Percentiles rank a stretch among this genome's conserved stretches.
Evolutionary conservation across 2,888 invertebrate genomes (phyloP).

Genomic region (Norana najaformis): DNA sequence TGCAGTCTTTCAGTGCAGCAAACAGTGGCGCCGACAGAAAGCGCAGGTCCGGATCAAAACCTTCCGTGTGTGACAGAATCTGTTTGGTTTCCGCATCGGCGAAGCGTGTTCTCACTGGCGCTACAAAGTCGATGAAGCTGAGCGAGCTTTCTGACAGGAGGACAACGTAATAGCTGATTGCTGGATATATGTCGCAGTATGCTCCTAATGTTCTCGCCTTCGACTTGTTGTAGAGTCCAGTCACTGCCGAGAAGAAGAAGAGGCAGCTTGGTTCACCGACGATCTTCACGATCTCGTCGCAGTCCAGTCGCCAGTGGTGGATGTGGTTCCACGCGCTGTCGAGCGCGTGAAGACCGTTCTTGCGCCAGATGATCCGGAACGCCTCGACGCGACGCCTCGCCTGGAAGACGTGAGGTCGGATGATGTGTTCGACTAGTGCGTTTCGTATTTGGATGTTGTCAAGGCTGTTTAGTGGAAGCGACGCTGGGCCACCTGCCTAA

Average conservation of each 20-base stretch:
- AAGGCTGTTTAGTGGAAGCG: background rate
- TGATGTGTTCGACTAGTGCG: background rate
- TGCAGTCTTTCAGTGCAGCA: background rate
- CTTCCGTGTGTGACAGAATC: background rate
- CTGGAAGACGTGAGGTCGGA: background rate
- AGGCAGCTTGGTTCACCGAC: background rate
- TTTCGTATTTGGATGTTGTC: background rate
- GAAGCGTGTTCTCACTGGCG: background rate
- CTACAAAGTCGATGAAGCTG: background rate
- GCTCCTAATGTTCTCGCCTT: background rate
- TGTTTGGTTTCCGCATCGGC: background rate
- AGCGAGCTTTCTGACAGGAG: background rate
- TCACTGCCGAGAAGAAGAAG: background rate
- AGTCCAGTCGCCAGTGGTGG: background rate
- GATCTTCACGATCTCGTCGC: background rate
- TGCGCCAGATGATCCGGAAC: background rate
- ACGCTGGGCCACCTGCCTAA: background rate
- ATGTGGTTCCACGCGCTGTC: background rate
- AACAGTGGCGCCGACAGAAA: background rate
- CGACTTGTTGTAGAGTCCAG: background rate
- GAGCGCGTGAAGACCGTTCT: background rate
- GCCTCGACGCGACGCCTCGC: background rate
- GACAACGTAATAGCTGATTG: background rate
- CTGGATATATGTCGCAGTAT: background rate
- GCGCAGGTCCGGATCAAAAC: background rate